Conservation (phyloP, 2,888 invertebrate species). For the Spialia ferax region DNA sequence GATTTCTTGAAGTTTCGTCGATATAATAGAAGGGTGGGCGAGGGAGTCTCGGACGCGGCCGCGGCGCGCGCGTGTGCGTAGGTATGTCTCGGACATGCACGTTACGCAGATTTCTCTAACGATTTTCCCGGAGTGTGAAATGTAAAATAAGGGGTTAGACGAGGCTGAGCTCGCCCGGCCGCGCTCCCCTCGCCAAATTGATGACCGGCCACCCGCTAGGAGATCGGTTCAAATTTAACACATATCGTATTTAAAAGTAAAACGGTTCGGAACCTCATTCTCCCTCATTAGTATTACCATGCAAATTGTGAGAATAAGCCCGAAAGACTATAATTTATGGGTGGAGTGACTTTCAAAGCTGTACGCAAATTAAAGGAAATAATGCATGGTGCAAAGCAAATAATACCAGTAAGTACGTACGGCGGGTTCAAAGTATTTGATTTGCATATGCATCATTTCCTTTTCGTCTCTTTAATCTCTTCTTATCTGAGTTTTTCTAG, state of each 20-base stretch:
- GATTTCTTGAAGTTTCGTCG: constrained; percentile 85
- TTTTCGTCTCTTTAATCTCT: too few relatives aligned
- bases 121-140: constrained; percentile 87
- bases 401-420: too few relatives aligned
- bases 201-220: constrained; percentile 79
- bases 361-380: not conserved
- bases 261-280: constrained; percentile 75
- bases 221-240: constrained; percentile 84
- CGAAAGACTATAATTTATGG: constrained; percentile 15
- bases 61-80: constrained; percentile 66
- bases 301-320: constrained; percentile 56
- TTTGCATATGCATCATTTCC: too few relatives aligned
- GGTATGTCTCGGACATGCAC: constrained; percentile 83
- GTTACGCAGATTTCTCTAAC: constrained; percentile 87
- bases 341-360: not conserved
- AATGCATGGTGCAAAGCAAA: too few relatives aligned
- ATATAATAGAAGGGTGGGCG: constrained; percentile 70
- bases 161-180: constrained; percentile 69
- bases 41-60: constrained; percentile 66
- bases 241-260: constrained; percentile 83
- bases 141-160: constrained; percentile 87
- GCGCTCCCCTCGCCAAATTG: constrained; percentile 76
- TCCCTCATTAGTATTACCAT: constrained; percentile 75
- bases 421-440: too few relatives aligned
- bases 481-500: too few relatives aligned